Base-by-base conservation (phyloP, 1,140 invertebrate species). In the Lethocerus indicus region DNA sequence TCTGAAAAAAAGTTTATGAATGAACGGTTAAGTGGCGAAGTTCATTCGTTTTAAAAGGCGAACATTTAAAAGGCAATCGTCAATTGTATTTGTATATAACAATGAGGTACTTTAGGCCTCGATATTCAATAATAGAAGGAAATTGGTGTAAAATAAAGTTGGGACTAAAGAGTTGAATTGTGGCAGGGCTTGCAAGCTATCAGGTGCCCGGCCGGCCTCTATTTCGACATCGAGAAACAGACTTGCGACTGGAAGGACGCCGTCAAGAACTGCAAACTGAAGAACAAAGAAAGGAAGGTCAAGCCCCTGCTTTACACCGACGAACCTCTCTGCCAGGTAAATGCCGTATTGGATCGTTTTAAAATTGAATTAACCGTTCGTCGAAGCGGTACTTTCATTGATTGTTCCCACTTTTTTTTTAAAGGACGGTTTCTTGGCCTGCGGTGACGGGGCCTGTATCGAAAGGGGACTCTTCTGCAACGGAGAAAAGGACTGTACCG, bases 191-290 rank as follows among this genome's bases (percentile, higher is more conserved):
- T 93, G 25, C 86, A 92, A 74, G 87, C 87, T 18, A 86, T 93
- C 58, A 76, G 88, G 62, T 93, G 90, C 64, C 89, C 89, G 16
- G 86, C 88, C 44, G 89, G 89, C 66, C 68, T 94, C 50, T 90
- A 81, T 62, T 94, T 94, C 67, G 89, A 94, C 63, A 91, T 93
- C 58, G 88, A 93, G 60, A 91, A 92, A 64, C 90, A 94, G 67
- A 93, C 89, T 2, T 94, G 89, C 62, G 87, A 93, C 62, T 94
- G 89, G 89, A 93, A 91, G 63, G 84, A 82, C 53, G 76, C 87
- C 2, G 89, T 94, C 0, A 90, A 88, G 63, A 93, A 93, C 64
- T 94, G 90, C 67, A 87, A 87, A 60, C 66, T 85, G 59, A 92
- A 89, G 69, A 88, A 80, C 65, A 90, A 90, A 63, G 87, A 89